These are phyloP conservation scores for Alces alces DNA, from an alignment of 2,113 vertebrate species.

Conservation along the genomic window DNA sequence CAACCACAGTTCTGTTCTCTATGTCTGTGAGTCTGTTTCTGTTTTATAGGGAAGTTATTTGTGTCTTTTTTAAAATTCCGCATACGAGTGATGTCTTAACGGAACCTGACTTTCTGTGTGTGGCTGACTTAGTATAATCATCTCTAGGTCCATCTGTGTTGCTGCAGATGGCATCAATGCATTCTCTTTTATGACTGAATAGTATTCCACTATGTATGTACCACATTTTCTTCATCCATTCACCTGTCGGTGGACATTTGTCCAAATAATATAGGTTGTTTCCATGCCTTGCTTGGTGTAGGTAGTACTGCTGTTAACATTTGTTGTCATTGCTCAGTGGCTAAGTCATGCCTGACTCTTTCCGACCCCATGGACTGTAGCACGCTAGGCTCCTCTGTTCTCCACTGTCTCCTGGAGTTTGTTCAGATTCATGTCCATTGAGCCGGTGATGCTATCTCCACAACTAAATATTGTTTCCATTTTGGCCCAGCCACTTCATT, in stretches of 20 bases:
- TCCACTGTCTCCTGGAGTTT: neutral
- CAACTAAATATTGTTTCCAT: neutral
- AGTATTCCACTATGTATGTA: fast-evolving
- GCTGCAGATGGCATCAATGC: neutral
- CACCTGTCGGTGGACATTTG: neutral
- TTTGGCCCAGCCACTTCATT: neutral
- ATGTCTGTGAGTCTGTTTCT: neutral
- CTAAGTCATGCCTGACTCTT: neutral
- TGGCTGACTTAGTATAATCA: neutral
- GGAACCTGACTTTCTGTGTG: neutral
- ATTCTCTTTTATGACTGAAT: neutral
- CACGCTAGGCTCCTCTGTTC: neutral
- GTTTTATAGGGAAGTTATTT: neutral
- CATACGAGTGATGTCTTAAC: neutral
- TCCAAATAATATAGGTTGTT: neutral
- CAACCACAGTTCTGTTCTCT: neutral
- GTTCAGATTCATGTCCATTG: neutral
- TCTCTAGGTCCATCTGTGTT: neutral
- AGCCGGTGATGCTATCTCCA: neutral
- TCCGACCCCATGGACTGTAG: neutral
- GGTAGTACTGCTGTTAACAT: neutral
- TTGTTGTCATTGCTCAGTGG: neutral
- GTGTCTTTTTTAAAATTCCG: neutral
- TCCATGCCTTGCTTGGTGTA: neutral
- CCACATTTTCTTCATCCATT: neutral